A percentile compares a stretch with the other conserved stretches of the same genome.
phyloP scores from a whole-genome alignment of 2,797 vertebrate genomes.

The Simalia tracyae region DNA sequence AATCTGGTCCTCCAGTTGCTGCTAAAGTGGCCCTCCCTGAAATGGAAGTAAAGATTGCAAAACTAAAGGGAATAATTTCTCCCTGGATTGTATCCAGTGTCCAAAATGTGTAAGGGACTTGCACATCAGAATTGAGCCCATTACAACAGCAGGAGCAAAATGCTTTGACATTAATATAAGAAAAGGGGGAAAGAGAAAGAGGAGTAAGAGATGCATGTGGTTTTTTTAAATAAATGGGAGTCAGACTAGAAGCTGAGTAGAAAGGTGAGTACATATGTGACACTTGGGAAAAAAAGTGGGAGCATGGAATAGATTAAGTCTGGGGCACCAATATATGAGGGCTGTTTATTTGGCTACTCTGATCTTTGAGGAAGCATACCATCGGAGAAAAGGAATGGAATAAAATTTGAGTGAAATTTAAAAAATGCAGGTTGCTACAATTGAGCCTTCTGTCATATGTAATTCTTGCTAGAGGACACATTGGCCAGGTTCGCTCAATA shows the following conservation, averaged over 20 bases:
- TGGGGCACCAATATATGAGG: no score
- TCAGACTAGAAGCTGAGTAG: background rate
- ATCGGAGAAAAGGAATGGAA: background rate
- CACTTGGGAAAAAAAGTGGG: background rate
- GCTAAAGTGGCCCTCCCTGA: background rate
- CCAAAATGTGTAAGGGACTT: background rate
- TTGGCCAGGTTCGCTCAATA: no score
- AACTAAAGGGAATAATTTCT: background rate
- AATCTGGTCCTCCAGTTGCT: background rate
- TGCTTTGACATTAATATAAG: background rate
- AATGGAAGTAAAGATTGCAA: background rate
- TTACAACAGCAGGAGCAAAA: background rate
- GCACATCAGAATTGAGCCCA: background rate
- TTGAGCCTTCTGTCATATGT: background rate
- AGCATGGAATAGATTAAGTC: background rate
- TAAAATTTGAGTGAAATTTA: background rate
- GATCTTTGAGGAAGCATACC: background rate
- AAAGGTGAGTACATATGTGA: background rate
- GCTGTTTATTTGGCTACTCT: background rate
- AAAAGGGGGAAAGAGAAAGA: background rate
- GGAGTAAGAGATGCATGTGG: background rate
- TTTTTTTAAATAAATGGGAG: background rate
- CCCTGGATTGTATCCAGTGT: background rate
- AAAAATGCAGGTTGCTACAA: background rate
- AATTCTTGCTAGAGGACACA: background rate